These are phyloP conservation scores for Yoshiicerus persimilis DNA, from an alignment of 1,140 invertebrate species.

Conservation along the genomic window DNA sequence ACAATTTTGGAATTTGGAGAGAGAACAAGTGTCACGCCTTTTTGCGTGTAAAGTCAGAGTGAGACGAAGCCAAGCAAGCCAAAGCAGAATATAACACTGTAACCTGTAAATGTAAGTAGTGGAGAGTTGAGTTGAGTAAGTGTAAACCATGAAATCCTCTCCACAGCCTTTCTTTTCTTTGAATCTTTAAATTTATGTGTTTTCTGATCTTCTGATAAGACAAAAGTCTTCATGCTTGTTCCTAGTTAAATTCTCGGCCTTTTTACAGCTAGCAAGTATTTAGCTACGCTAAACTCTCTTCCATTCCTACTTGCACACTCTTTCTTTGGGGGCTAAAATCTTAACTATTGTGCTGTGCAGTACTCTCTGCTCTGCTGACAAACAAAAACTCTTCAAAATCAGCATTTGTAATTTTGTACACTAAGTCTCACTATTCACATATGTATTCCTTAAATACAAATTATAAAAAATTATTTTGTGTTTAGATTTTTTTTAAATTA, in stretches of 20 bases:
- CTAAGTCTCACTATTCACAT: too few species aligned
- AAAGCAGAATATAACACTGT: background rate
- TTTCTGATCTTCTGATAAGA: constrained; percentile 5
- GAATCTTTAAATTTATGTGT: constrained; percentile 3
- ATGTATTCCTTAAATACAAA: too few species aligned
- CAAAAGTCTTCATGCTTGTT: constrained; percentile 16
- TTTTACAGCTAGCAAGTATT: background rate
- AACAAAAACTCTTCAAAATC: too few species aligned
- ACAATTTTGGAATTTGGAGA: constrained; percentile 27
- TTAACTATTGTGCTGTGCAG: too few species aligned
- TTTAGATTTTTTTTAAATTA: too few species aligned
- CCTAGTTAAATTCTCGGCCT: background rate
- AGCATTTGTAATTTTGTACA: too few species aligned
- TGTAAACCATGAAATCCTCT: background rate
- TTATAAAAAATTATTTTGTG: too few species aligned
- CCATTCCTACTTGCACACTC: too few species aligned
- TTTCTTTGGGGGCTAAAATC: background rate
- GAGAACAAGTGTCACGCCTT: constrained; percentile 25
- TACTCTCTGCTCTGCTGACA: too few species aligned
- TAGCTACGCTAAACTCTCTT: too few species aligned
- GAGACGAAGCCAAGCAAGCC: background rate
- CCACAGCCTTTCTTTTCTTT: background rate
- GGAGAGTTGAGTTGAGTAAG: background rate
- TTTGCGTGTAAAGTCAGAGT: background rate
- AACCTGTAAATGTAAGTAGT: background rate